Evolutionary conservation across 2,113 vertebrate species (phyloP).

Genomic region (Malurus cyaneus): DNA sequence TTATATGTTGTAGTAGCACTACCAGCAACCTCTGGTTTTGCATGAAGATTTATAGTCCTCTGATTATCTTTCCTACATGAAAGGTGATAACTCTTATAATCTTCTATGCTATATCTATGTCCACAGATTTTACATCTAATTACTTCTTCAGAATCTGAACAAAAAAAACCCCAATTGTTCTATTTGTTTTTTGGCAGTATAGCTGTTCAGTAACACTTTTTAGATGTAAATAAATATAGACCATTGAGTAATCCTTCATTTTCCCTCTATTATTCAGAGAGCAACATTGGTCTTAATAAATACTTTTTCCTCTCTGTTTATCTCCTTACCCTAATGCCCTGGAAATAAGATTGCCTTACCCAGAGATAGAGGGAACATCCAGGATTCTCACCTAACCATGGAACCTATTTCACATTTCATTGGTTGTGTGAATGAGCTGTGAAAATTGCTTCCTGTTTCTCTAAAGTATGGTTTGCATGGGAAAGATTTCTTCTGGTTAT

Average conservation of each 20-base stretch:
- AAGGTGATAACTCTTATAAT: conserved; percentile 3
- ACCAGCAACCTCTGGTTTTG: background rate
- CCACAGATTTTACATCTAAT: background rate
- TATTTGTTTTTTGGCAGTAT: background rate
- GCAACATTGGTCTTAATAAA: background rate
- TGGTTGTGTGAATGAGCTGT: conserved; percentile 45
- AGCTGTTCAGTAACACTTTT: background rate
- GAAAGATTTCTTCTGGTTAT: background rate
- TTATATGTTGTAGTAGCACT: background rate
- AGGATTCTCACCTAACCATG: conserved; percentile 20
- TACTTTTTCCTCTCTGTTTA: background rate
- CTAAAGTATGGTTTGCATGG: conserved; percentile 13
- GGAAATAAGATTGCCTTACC: background rate
- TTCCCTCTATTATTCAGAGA: background rate
- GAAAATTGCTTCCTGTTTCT: conserved; percentile 65
- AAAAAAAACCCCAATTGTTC: background rate
- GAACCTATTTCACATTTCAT: conserved; percentile 68
- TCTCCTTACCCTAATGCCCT: background rate
- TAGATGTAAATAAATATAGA: background rate
- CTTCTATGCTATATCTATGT: background rate
- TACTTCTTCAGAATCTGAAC: background rate
- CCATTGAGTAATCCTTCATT: background rate
- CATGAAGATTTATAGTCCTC: conserved; percentile 3
- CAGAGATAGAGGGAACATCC: conserved; percentile 2
- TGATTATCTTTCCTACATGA: background rate